Evolutionary conservation across 2,888 invertebrate genomes (phyloP).

Genomic region (Polymixis lichenea): DNA sequence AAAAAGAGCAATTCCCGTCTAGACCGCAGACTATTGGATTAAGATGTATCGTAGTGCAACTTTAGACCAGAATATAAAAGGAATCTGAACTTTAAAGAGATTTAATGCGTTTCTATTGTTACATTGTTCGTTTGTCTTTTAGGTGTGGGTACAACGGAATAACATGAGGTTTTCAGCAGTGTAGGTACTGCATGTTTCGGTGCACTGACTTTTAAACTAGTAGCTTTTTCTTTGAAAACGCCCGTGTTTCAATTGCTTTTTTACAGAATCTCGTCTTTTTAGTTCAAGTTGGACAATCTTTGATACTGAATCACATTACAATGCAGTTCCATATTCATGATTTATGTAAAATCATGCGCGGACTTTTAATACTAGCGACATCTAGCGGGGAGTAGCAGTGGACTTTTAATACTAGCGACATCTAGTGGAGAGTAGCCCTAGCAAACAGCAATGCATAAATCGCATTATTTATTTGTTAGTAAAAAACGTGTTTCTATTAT

Average conservation of each 20-base stretch:
- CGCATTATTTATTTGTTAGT: neutral
- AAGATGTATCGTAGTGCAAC: conserved; percentile 64
- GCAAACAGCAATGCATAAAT: neutral
- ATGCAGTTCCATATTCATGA: no score
- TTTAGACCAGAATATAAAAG: conserved; percentile 40
- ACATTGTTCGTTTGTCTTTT: conserved; percentile 24
- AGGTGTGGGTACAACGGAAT: conserved; percentile 6
- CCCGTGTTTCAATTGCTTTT: neutral
- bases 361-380: conserved; percentile 63
- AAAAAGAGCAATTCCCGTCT: conserved; percentile 60
- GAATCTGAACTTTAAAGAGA: conserved; percentile 48
- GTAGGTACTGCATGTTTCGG: neutral
- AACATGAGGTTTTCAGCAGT: conserved; percentile 18
- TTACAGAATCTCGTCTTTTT: no score
- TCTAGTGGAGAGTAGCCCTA: conserved; percentile 73
- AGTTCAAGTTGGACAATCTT: no score
- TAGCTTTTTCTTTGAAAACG: neutral
- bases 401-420: conserved; percentile 63
- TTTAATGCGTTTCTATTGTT: conserved; percentile 49
- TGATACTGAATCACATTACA: no score
- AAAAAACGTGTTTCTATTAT: neutral
- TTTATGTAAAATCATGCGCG: neutral
- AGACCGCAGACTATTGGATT: conserved; percentile 71
- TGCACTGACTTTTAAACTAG: neutral
- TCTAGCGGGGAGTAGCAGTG: no score